Conservation (phyloP, 2,797 vertebrate species). For the Hippoglossus hippoglossus region DNA sequence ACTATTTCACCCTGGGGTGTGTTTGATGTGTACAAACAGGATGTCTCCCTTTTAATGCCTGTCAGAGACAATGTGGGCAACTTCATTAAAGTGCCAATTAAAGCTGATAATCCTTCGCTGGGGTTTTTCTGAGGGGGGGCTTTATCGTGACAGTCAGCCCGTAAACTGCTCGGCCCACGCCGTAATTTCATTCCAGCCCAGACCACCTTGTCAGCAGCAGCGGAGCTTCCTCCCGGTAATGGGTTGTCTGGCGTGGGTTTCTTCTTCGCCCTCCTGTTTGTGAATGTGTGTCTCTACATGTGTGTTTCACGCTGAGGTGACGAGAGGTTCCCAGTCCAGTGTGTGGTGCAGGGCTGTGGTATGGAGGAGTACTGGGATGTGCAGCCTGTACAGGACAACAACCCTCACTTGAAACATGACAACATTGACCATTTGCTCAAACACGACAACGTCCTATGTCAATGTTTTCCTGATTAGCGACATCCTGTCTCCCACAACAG, state of each 20-base stretch:
- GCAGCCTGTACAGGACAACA: slow-evolving; percentile 10
- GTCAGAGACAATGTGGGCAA: slow-evolving; percentile 26
- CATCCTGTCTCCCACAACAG: not conserved
- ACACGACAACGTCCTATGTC: not conserved
- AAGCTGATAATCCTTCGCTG: slow-evolving; percentile 54
- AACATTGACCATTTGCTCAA: not conserved
- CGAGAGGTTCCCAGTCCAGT: not conserved
- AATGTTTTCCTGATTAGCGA: not conserved
- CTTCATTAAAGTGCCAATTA: slow-evolving; percentile 72
- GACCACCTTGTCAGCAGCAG: slow-evolving; percentile 46
- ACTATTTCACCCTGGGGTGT: slow-evolving; percentile 21
- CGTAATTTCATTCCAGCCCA: slow-evolving; percentile 53
- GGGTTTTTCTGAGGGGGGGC: slow-evolving; percentile 23
- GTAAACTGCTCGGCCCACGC: slow-evolving; percentile 24
- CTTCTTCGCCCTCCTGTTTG: slow-evolving; percentile 7
- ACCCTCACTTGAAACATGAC: not conserved
- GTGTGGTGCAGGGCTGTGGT: slow-evolving; percentile 11
- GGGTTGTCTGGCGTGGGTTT: slow-evolving; percentile 23
- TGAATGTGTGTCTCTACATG: slow-evolving; percentile 11
- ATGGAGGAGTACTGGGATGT: slow-evolving; percentile 14
- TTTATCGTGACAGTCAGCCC: slow-evolving; percentile 43
- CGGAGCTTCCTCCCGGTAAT: slow-evolving; percentile 34
- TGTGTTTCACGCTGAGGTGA: slow-evolving; percentile 13
- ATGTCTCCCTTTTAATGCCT: slow-evolving; percentile 20
- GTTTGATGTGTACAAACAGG: slow-evolving; percentile 46